Evolutionary conservation across 2,888 invertebrate genomes (phyloP).

Genomic region (Geophilus truncorum): DNA sequence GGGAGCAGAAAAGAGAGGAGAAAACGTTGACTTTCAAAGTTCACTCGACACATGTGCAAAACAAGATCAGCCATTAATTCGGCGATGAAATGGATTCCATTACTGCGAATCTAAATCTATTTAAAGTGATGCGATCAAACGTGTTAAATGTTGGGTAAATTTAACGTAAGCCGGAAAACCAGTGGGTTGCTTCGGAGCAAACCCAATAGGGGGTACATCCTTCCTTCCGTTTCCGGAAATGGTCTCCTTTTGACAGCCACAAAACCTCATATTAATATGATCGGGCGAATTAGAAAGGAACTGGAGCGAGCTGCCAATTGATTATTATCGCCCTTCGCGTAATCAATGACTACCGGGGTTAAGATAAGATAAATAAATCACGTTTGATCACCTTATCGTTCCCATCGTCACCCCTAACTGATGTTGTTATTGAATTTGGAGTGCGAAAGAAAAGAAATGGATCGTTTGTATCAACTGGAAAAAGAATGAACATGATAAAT

Average conservation of each 20-base stretch:
- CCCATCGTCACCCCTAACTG: neutral
- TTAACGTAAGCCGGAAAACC: conserved; percentile 1
- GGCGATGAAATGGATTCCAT: neutral
- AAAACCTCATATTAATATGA: conserved; percentile 5
- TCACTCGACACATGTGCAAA: neutral
- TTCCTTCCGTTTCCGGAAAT: neutral
- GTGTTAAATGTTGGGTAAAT: neutral
- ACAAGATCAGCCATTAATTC: neutral
- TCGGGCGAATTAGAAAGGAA: neutral
- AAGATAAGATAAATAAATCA: too few species aligned
- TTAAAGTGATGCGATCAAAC: neutral
- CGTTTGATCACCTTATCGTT: neutral
- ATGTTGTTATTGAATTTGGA: conserved; percentile 18
- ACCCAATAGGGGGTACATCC: neutral
- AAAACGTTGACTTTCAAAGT: neutral
- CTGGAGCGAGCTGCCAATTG: too few species aligned
- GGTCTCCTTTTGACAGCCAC: neutral
- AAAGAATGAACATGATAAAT: conserved; percentile 21
- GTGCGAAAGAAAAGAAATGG: neutral
- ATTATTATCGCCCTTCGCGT: too few species aligned
- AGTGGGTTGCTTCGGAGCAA: neutral
- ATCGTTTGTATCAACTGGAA: conserved; percentile 23
- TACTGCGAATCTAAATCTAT: neutral
- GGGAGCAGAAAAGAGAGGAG: neutral
- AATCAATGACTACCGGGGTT: too few species aligned